Percentiles rank a stretch among this genome's conserved stretches.
These are phyloP conservation scores for Chydorus sphaericus DNA, from an alignment of 2,888 invertebrate species.

Conservation along the genomic window DNA sequence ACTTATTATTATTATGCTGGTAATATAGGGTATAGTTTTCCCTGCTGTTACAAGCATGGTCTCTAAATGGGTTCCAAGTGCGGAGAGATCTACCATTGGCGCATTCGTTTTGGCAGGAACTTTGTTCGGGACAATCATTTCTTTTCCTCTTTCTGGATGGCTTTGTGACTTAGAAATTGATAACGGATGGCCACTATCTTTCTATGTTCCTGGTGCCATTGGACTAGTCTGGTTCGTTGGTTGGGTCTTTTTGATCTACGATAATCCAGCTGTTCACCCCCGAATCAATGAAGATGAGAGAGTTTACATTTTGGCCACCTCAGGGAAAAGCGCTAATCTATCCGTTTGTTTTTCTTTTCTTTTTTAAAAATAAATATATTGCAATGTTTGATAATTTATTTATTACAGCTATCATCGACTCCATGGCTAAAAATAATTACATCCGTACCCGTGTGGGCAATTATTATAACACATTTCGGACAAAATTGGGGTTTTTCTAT, in stretches of 20 bases:
- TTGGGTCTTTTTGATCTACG: constrained; percentile 31
- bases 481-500: constrained; percentile 76
- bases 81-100: constrained; percentile 10
- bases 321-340: background rate
- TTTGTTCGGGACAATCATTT: constrained; percentile 13
- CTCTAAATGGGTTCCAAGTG: constrained; percentile 12
- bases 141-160: constrained; percentile 10
- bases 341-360: too few relatives aligned
- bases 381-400: too few relatives aligned
- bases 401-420: constrained; percentile 37
- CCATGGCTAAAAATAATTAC: constrained; percentile 58
- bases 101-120: constrained; percentile 8
- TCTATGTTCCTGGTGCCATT: constrained; percentile 26
- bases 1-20: too few relatives aligned
- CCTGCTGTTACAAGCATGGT: constrained; percentile 52
- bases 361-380: too few relatives aligned
- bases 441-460: constrained; percentile 52
- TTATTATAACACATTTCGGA: constrained; percentile 52
- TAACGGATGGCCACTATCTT: constrained; percentile 24
- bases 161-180: constrained; percentile 7
- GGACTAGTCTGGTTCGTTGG: constrained; percentile 29
- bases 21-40: constrained; percentile 64
- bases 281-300: constrained; percentile 55
- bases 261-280: constrained; percentile 53
- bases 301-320: constrained; percentile 29